Conservation (phyloP, 2,797 vertebrate species). For the Anisognathus igniventris region DNA sequence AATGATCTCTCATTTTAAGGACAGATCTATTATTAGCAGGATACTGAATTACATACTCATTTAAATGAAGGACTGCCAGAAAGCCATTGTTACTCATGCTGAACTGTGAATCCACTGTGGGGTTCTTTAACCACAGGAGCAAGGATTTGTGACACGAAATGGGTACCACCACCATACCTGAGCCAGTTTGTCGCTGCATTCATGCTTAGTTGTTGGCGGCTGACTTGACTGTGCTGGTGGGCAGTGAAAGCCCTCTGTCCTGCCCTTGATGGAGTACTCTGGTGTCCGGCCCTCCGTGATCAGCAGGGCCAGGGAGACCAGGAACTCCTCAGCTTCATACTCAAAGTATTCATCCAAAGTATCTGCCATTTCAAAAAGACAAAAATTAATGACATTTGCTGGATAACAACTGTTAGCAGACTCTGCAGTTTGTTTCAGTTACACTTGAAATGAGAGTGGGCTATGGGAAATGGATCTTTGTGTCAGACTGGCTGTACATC, state of each 20-base stretch:
- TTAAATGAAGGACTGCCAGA: neutral
- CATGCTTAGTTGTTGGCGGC: slow-evolving; percentile 86
- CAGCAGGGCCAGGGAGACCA: slow-evolving; percentile 92
- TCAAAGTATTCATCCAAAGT: slow-evolving; percentile 95
- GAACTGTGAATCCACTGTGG: neutral
- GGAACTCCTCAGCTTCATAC: slow-evolving; percentile 96
- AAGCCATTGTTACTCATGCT: neutral
- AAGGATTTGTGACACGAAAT: neutral
- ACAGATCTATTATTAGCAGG: slow-evolving; percentile 36
- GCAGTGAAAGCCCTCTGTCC: slow-evolving; percentile 95
- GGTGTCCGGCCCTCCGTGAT: slow-evolving; percentile 97
- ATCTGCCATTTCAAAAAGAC: slow-evolving; percentile 74
- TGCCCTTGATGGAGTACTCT: slow-evolving; percentile 93
- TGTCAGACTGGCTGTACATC: neutral
- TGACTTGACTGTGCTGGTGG: slow-evolving; percentile 92
- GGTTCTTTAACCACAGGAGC: neutral
- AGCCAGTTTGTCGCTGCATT: slow-evolving; percentile 92
- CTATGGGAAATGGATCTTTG: neutral
- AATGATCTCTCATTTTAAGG: slow-evolving; percentile 49
- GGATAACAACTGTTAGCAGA: neutral
- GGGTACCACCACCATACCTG: slow-evolving; percentile 78
- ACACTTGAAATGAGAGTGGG: neutral
- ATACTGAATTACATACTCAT: neutral
- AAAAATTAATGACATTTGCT: neutral
- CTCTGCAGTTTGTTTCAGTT: neutral